phyloP scores from a whole-genome alignment of 2,797 vertebrate genomes.

The Cyprinella venusta region DNA sequence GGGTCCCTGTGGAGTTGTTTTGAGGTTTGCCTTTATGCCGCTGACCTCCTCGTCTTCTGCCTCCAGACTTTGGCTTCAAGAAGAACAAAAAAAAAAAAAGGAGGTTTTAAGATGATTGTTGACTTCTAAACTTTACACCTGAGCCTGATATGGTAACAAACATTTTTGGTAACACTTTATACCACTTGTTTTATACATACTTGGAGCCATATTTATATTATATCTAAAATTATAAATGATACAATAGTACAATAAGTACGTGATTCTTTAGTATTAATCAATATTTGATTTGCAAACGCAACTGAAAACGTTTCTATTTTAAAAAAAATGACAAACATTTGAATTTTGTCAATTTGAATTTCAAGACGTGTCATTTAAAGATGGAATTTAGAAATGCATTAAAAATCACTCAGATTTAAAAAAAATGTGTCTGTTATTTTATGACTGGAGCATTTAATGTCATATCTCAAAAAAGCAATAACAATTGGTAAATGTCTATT shows the following conservation, averaged over 20 bases:
- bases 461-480: neutral
- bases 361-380: neutral
- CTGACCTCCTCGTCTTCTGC: conserved; percentile 80
- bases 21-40: conserved; percentile 81
- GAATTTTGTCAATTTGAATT: neutral
- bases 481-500: neutral
- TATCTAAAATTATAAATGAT: neutral
- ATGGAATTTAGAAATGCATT: neutral
- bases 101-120: neutral
- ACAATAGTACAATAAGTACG: neutral
- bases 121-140: neutral
- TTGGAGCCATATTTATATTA: neutral
- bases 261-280: neutral
- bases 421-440: neutral
- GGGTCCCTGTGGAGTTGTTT: conserved; percentile 66
- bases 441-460: neutral
- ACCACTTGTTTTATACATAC: neutral
- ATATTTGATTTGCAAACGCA: neutral
- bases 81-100: conserved; percentile 4
- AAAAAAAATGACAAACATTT: neutral
- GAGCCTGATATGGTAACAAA: neutral
- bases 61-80: conserved; percentile 78
- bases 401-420: neutral
- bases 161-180: neutral
- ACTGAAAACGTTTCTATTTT: neutral